These are phyloP conservation scores for Petrophora chlorosata DNA, from an alignment of 2,888 invertebrate genomes.

Conservation along the genomic window DNA sequence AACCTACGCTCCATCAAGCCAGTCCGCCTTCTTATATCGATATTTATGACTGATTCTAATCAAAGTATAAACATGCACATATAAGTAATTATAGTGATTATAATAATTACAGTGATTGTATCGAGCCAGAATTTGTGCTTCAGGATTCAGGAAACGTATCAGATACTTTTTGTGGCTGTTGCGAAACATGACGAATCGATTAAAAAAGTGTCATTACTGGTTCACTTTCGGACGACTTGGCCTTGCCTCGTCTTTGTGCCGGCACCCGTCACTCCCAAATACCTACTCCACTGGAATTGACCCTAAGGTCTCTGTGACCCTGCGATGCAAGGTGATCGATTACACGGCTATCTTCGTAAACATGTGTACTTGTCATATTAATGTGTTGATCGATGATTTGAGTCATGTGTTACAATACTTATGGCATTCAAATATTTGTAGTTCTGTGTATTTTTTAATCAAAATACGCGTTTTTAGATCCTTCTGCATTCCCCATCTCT, in stretches of 20 bases:
- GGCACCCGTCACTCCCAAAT: slow-evolving; percentile 35
- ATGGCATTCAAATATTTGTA: too few relatives aligned
- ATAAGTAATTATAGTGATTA: slow-evolving; percentile 18
- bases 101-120: slow-evolving; percentile 21
- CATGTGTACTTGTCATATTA: background rate
- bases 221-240: slow-evolving; percentile 54
- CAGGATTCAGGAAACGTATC: slow-evolving; percentile 11
- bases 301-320: slow-evolving; percentile 44
- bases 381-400: background rate
- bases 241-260: slow-evolving; percentile 59
- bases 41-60: slow-evolving; percentile 4
- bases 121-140: slow-evolving; percentile 22
- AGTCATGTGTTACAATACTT: too few relatives aligned
- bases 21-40: too few relatives aligned
- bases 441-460: too few relatives aligned
- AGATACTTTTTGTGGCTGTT: slow-evolving; percentile 28
- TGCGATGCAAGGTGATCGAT: slow-evolving; percentile 34
- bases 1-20: too few relatives aligned
- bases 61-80: background rate
- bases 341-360: slow-evolving; percentile 17
- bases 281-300: slow-evolving; percentile 27
- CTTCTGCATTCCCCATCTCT: too few relatives aligned
- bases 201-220: slow-evolving; percentile 56
- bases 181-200: slow-evolving; percentile 49
- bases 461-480: too few relatives aligned